These are phyloP conservation scores for Oryzias melastigma DNA, from an alignment of 2,113 vertebrate species.

Conservation along the genomic window DNA sequence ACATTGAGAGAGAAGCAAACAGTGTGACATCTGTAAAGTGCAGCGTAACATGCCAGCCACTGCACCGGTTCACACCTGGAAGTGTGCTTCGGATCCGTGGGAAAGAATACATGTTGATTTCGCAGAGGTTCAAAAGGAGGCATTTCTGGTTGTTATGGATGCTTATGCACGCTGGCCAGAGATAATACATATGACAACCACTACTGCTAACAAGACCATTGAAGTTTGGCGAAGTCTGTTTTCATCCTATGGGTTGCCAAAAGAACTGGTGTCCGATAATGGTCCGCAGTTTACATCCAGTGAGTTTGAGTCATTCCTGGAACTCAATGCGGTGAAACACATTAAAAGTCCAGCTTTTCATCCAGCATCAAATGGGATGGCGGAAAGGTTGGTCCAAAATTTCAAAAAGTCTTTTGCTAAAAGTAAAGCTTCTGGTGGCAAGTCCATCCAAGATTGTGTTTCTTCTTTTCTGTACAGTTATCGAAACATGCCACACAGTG, in stretches of 20 bases:
- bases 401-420: neutral
- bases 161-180: constrained; percentile 6
- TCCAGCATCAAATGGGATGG: neutral
- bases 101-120: constrained; percentile 5
- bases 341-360: neutral
- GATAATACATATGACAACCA: neutral
- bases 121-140: neutral
- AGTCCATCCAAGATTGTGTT: neutral
- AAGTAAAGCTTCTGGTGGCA: neutral
- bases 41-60: constrained; percentile 3
- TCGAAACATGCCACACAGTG: neutral
- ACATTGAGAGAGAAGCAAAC: neutral
- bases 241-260: constrained; percentile 2
- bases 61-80: constrained; percentile 8
- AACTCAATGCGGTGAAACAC: neutral
- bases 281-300: neutral
- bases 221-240: neutral
- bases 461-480: neutral
- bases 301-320: constrained; percentile 1
- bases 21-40: neutral
- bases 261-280: constrained; percentile 2
- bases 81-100: neutral
- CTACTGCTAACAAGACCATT: neutral
- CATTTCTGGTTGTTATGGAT: constrained; percentile 9
- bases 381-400: neutral